Base-by-base conservation (phyloP, 64 coral and sea anemone genomes). In the Pachyseris speciosa region DNA sequence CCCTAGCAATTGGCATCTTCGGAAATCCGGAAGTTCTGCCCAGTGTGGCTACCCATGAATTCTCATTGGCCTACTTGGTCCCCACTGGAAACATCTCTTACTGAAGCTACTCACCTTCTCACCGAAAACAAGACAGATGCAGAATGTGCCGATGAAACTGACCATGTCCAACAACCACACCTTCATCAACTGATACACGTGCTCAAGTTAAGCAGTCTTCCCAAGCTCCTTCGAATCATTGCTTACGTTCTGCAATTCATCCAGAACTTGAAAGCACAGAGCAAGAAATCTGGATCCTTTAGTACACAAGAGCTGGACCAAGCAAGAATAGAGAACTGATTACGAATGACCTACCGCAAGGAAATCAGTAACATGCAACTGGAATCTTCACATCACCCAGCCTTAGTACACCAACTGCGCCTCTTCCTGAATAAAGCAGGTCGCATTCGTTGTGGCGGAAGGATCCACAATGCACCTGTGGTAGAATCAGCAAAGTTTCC, bases 361-460 rank as follows among this genome's bases (percentile, higher is more conserved):
- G 78, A 83, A 72, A 70, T 91, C 17, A 48, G 59, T 29, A 80
- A 17, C 60, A 31, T 93, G 24, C 75, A 36, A 17, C 60, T 53
- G 8, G 65, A 55, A 41, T 84, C 42, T n/a, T 1, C 25, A 53
- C 61, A 83, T 39, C 64, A 49, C 24, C 71, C 64, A 72, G 20
- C 73, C 9, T 60, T 92, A 30, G 52, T 83, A 32, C 61, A 73
- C 36, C 89, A 92, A 48, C 74, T 96, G 26, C 55, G 94, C 37
- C 84, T 87, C 13, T 92, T 88, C 37, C 33, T 92, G 64, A 84
- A 96, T 84, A 44, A 76, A 5, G 29, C 66, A 11, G 72, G 72
- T 20, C 53, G 90, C 50, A 66, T 94, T 83, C 75, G 78, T 66
- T 94, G 93, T 63, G 93, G 55, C 26, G 92, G 86, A 47, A 89